Conservation (phyloP, 1,140 invertebrate species). For the Saxidomus purpurata region DNA sequence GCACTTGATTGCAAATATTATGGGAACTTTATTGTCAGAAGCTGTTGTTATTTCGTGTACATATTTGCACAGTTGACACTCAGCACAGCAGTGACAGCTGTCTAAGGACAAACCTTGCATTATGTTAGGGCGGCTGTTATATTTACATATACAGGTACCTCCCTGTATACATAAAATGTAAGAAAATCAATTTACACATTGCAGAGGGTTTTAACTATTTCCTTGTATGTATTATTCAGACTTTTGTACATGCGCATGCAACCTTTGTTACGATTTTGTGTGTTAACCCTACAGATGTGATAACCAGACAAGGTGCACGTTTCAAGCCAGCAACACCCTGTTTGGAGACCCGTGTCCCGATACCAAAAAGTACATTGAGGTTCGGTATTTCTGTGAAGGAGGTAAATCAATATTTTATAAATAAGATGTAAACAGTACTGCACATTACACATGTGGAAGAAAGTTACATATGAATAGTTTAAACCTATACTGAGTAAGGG, state of each 20-base stretch:
- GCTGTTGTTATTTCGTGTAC: too few species aligned
- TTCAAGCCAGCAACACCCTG: constrained; percentile 83
- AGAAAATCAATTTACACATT: background rate
- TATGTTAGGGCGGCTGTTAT: background rate
- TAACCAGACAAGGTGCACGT: constrained; percentile 67
- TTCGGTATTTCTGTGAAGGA: constrained; percentile 96
- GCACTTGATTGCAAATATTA: too few species aligned
- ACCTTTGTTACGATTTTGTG: constrained; percentile 17
- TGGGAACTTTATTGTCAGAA: too few species aligned
- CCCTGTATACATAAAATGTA: background rate
- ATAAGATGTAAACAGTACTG: too few species aligned
- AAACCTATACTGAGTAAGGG: too few species aligned
- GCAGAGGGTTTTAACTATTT: background rate
- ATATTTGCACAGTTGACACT: too few species aligned
- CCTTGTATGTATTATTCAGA: background rate
- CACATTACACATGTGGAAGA: too few species aligned
- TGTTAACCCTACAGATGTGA: constrained; percentile 72
- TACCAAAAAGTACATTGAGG: constrained; percentile 97
- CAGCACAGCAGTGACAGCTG: background rate
- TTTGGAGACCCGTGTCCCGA: constrained; percentile 97
- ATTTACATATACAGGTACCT: background rate
- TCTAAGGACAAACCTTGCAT: background rate
- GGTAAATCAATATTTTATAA: constrained; percentile 87
- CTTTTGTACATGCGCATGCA: background rate
- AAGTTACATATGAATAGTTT: too few species aligned